Base-by-base conservation (phyloP, 1,140 invertebrate species). In the Nebria ingens region DNA sequence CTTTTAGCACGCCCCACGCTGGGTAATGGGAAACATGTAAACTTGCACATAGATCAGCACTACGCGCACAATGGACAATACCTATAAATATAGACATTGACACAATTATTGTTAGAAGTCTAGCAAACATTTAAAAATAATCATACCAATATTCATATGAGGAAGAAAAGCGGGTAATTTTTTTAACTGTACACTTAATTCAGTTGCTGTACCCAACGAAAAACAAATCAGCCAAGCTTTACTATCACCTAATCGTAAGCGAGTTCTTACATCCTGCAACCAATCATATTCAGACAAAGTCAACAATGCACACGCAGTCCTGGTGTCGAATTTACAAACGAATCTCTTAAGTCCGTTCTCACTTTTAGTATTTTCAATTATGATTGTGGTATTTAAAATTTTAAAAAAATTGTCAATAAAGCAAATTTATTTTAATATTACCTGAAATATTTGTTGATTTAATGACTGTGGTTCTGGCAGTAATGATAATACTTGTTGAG, bases 1-100 rank as follows among this genome's bases (percentile, higher is more conserved):
- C 65, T 65, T 89, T 89, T 59, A 89, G 78, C 13, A 89, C 73
- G 21, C 80, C 78, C 75, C 86, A 86, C 23, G 77, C 72, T 11
- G 86, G 87, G 69, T 84, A 85, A 58, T 82, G 82, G 51, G 69
- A 70, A 9, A 82, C 70, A 56, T 77, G 73, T 12, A 79, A 63
- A 22, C 74, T 67, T 4, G 69, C 66, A 65, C 87, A 90, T 2
- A 80, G 59, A 2, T 67, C 59, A 1, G 69, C 55, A 58, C 76
- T 73, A 61, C 68, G 69, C 1, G 71, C 73, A 67, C 86, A 89
- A 66, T 86, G 77, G 13, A 86, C 71, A 65, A 80, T 71, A 59
- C 72, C 69, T 81, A 64, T 45, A 75, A 67, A 55, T 51, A 53
- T 12, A 49, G 6, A 22, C 17, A 13, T 22, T 4, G 12, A 15